Percentiles rank a stretch among this genome's conserved stretches.
phyloP scores from a whole-genome alignment of 2,888 invertebrate species.

The Epistrophe eligans region DNA sequence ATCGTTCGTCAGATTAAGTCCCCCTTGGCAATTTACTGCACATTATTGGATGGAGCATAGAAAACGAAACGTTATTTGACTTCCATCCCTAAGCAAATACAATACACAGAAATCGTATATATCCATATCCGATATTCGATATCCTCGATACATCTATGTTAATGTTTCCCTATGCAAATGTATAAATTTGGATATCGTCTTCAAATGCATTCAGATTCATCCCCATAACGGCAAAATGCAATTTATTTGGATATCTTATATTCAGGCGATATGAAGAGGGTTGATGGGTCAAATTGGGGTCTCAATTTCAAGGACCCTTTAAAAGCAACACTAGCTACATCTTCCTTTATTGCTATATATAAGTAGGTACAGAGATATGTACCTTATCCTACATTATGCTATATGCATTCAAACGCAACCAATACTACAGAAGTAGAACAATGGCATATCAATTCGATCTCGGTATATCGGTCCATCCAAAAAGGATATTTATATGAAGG shows the following conservation, averaged over 20 bases:
- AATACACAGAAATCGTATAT: constrained; percentile 33
- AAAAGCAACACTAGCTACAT: constrained; percentile 36
- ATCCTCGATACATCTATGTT: constrained; percentile 41
- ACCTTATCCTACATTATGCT: not conserved
- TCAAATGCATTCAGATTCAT: constrained; percentile 42
- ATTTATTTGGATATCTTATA: constrained; percentile 68
- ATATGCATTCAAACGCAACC: not conserved
- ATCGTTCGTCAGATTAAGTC: constrained; percentile 65
- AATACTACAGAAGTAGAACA: constrained; percentile 11
- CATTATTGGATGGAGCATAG: constrained; percentile 41
- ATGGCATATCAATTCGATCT: constrained; percentile 63
- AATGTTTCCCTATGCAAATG: constrained; percentile 51
- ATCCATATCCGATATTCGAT: constrained; percentile 41
- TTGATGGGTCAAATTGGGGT: constrained; percentile 7
- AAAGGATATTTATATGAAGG: constrained; percentile 37
- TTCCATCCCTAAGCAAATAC: constrained; percentile 31
- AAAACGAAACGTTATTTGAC: constrained; percentile 25
- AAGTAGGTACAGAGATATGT: not conserved
- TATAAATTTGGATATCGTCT: constrained; percentile 62
- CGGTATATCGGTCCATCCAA: constrained; percentile 4
- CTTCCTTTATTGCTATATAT: constrained; percentile 23
- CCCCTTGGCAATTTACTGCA: constrained; percentile 60
- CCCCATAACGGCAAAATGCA: constrained; percentile 59
- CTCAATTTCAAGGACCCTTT: constrained; percentile 18
- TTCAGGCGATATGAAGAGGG: not conserved